These are phyloP conservation scores for Tachysurus vachellii DNA, from an alignment of 2,113 vertebrate genomes.

Conservation along the genomic window DNA sequence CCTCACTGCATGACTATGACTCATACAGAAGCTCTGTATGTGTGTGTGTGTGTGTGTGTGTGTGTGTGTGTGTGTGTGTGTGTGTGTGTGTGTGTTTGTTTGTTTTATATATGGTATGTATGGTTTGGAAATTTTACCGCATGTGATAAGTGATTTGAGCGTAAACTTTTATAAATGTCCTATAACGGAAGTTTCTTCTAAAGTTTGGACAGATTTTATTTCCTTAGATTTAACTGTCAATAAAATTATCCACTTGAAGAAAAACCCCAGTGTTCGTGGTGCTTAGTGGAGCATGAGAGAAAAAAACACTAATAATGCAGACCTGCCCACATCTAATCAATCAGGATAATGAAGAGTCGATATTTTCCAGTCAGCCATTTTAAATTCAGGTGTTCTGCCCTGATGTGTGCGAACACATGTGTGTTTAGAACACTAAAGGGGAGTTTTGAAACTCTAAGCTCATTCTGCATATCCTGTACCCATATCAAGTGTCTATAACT, in stretches of 20 bases:
- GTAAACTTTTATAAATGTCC: background rate
- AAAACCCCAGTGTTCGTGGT: background rate
- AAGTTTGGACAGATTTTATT: background rate
- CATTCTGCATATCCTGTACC: background rate
- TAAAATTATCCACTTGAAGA: background rate
- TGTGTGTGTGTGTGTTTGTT: background rate
- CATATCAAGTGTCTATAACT: background rate
- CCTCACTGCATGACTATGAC: slow-evolving; percentile 35
- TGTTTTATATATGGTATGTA: no score
- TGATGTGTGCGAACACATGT: background rate
- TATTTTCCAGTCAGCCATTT: background rate
- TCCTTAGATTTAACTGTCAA: background rate
- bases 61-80: background rate
- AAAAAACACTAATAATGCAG: background rate
- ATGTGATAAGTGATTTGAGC: background rate
- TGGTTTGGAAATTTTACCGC: background rate
- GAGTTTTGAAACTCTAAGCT: background rate
- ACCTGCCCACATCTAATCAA: background rate
- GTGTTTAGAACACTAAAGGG: background rate
- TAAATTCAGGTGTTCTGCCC: background rate
- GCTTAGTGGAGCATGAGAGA: background rate
- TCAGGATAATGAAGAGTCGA: background rate
- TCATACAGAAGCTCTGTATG: slow-evolving; percentile 49
- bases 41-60: slow-evolving; percentile 1
- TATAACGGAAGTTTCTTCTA: background rate